Evolutionary conservation across 2,797 vertebrate species (phyloP).

Genomic region (Neosilurus hyrtlii): DNA sequence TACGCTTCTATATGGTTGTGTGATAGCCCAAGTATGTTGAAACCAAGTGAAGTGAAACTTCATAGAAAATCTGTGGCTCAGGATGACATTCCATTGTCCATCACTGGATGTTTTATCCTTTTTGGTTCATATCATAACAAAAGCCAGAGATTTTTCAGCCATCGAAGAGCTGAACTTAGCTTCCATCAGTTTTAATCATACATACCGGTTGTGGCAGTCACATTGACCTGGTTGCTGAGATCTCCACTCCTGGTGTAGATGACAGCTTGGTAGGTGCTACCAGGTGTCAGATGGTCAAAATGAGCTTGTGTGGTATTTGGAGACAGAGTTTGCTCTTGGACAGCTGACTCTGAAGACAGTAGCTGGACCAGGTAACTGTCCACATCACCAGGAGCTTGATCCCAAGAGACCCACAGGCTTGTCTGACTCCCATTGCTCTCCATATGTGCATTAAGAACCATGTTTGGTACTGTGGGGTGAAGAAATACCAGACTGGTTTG

Average conservation of each 20-base stretch:
- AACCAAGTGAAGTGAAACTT: neutral
- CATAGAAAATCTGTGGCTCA: neutral
- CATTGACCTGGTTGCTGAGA: slow-evolving; percentile 69
- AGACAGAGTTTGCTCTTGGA: slow-evolving; percentile 66
- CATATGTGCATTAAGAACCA: slow-evolving; percentile 58
- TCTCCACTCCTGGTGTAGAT: slow-evolving; percentile 75
- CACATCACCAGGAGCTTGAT: slow-evolving; percentile 62
- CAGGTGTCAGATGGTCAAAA: slow-evolving; percentile 77
- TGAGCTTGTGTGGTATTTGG: slow-evolving; percentile 62
- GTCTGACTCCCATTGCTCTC: slow-evolving; percentile 37
- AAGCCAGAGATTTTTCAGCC: neutral
- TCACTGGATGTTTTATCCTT: neutral
- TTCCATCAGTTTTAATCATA: neutral
- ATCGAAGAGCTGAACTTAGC: neutral
- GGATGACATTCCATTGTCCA: neutral
- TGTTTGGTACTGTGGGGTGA: slow-evolving; percentile 60
- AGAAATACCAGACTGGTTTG: neutral
- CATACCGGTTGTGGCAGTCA: slow-evolving; percentile 77
- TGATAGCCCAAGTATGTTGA: neutral
- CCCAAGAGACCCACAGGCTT: slow-evolving; percentile 64
- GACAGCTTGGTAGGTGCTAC: slow-evolving; percentile 77
- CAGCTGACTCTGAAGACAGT: slow-evolving; percentile 63
- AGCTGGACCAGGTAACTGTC: slow-evolving; percentile 63
- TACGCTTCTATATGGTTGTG: neutral
- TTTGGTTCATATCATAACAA: neutral